phyloP scores from a whole-genome alignment of 1,140 invertebrate genomes.

The Pseudomyrmex gracilis region DNA sequence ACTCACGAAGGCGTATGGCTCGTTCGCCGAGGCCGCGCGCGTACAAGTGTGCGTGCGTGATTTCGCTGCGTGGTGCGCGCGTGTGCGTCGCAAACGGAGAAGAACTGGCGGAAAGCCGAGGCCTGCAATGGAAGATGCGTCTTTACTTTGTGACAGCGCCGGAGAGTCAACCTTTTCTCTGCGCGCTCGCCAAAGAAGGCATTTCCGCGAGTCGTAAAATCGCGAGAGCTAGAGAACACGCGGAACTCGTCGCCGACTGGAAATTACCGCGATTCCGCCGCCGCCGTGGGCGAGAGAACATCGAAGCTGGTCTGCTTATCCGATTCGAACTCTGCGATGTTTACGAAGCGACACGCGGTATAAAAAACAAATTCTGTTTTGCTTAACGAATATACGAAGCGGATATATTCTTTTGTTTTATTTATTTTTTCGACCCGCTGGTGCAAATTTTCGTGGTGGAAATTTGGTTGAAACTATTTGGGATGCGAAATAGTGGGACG shows the following conservation, averaged over 20 bases:
- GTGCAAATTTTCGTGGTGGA: neutral
- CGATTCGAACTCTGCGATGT: neutral
- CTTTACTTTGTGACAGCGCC: constrained; percentile 59
- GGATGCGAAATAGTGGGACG: neutral
- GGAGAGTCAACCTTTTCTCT: constrained; percentile 29
- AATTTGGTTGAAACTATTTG: neutral
- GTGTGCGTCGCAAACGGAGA: constrained; percentile 10
- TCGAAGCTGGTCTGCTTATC: neutral
- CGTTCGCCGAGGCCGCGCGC: constrained; percentile 12
- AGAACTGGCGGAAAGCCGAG: constrained; percentile 24
- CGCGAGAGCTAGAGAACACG: neutral
- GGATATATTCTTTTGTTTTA: neutral
- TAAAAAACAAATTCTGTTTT: too few relatives aligned
- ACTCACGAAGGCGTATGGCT: constrained; percentile 74
- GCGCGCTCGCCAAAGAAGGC: constrained; percentile 9
- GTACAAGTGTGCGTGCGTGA: constrained; percentile 6
- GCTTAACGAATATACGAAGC: neutral
- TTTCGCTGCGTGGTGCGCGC: neutral
- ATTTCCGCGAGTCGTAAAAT: constrained; percentile 40
- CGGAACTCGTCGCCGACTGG: constrained; percentile 23
- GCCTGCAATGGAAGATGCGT: constrained; percentile 43
- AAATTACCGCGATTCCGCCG: neutral
- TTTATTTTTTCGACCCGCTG: neutral
- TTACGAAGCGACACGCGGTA: neutral
- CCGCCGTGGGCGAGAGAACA: neutral